Base-by-base conservation (phyloP, 2,888 invertebrate genomes). In the Saturnia pavonia region DNA sequence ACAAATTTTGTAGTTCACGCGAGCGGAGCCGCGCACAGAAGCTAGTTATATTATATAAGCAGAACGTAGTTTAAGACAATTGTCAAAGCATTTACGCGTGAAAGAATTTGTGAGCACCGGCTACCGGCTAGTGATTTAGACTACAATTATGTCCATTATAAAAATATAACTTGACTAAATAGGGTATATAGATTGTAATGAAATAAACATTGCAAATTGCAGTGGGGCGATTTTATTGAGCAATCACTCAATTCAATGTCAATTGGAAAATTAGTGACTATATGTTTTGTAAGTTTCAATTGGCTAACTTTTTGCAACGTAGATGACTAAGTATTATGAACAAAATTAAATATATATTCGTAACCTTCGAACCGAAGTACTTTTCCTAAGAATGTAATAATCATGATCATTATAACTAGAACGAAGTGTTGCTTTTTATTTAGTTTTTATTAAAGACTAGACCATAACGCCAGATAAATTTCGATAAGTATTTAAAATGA, bases 211-310 rank as follows among this genome's bases (percentile, higher is more conserved):
- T 79, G 78, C 72, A 75, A 75, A 74, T 80, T 78, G 74, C 72
- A 75, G 72, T 82, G 84, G 89, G 87, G 85, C 74, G 82, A 34
- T 81, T 88, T 90, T 85, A 92, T 91, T 92, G 91, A 87, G 84
- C 87, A 92, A 90, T 90, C 77, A 83, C 75, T 74, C 88, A 91
- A 91, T 92, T 92, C 87, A 91, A 91, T 90, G 88, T 87, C 89
- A 92, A 92, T 91, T 91, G 88, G 75, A 83, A 85, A 84, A 90
- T 83, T 84, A 83, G 83, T 82, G 80, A 77, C 77, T 74, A 74
- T 77, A 76, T 77, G 74, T 76, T 78, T 69, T 69, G 65, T 51
- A 25, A n/a, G 48, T 51, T 34, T 34, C 45, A 66, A 51, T 70
- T 25, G 25, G 54, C 34, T 66, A 40, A 68, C 34, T 22, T 51